phyloP scores from a whole-genome alignment of 2,888 invertebrate genomes.

The Epinotia nisella region DNA sequence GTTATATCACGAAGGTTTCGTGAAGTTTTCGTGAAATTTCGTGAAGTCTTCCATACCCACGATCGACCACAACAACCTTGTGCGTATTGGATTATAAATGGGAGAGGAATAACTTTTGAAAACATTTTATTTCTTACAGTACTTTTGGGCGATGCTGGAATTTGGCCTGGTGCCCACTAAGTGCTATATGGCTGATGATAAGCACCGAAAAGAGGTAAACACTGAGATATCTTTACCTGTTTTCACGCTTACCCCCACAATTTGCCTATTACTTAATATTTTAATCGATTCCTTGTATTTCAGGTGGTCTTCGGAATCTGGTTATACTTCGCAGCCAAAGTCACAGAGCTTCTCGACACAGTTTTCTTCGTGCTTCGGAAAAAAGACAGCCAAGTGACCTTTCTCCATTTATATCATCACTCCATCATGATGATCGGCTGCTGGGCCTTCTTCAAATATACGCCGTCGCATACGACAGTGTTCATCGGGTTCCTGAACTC shows the following conservation, averaged over 20 bases:
- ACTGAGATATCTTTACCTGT: neutral
- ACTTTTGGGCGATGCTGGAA: conserved; percentile 31
- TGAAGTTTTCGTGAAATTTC: no score
- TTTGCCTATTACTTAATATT: no score
- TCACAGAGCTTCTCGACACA: conserved; percentile 91
- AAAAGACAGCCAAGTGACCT: conserved; percentile 90
- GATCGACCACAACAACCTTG: no score
- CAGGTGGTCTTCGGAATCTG: conserved; percentile 81
- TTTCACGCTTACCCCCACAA: no score
- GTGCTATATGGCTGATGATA: conserved; percentile 33
- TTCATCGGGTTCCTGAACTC: conserved; percentile 90
- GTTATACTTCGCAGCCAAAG: conserved; percentile 90
- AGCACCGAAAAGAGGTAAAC: conserved; percentile 21
- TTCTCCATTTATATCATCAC: conserved; percentile 96
- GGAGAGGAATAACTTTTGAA: neutral
- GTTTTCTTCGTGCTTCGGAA: conserved; percentile 95
- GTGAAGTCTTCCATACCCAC: no score
- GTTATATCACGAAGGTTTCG: no score
- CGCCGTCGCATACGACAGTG: conserved; percentile 89
- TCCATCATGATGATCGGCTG: conserved; percentile 89
- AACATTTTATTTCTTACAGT: conserved; percentile 17
- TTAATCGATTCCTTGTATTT: conserved; percentile 50
- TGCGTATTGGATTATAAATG: no score
- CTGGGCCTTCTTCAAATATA: conserved; percentile 90
- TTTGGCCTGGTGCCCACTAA: conserved; percentile 26